Base-by-base conservation (phyloP, 2,888 invertebrate species). In the Temnothorax ravouxi region DNA sequence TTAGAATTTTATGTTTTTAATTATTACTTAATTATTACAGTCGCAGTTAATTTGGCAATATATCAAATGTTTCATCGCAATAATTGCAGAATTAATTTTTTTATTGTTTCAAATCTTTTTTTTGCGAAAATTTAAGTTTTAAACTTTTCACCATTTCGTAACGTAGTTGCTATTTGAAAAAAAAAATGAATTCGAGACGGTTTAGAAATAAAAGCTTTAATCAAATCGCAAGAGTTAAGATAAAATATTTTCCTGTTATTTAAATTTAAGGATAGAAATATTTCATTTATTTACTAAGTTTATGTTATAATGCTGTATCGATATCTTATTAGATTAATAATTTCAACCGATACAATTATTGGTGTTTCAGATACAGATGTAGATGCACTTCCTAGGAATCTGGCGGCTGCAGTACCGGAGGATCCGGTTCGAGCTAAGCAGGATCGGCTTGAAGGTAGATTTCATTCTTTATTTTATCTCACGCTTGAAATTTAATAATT, bases 301-400 rank as follows among this genome's bases (percentile, higher is more conserved):
- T 4, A 4, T 34, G 56, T 56, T 4, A 62, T 13, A 2, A 38
- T 38, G 34, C 11, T n/a, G 11, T 29, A 62, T 62, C 2, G n/a
- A n/a, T 38, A 62, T 38, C 5, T 38, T 62, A 38, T 62, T 21
- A 62, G 38, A n/a, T 62, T 62, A 38, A 62, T n/a, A n/a, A 62
- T 62, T 18, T 62, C 3, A n/a, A 62, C n/a, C n/a, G 9, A 18
- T 18, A 50, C 2, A 6, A 50, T 50, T 18, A 21, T 41, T 52
- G 5, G 15, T 52, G 47, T 47, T 52, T 52, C 52, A 52, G 52
- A 52, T 52, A 0, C 3, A 52, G 2, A 52, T 13, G 2, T 52
- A 52, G 52, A 52, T n/a, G 52, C 52, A 52, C 8, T 62, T 62
- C 2, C 8, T 62, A 38, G 6, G 59, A 9, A 44, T 50, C 9